Percentiles rank a stretch among this genome's conserved stretches.
Conservation (phyloP, 2,113 vertebrate species). For the Antechinus flavipes region DNA sequence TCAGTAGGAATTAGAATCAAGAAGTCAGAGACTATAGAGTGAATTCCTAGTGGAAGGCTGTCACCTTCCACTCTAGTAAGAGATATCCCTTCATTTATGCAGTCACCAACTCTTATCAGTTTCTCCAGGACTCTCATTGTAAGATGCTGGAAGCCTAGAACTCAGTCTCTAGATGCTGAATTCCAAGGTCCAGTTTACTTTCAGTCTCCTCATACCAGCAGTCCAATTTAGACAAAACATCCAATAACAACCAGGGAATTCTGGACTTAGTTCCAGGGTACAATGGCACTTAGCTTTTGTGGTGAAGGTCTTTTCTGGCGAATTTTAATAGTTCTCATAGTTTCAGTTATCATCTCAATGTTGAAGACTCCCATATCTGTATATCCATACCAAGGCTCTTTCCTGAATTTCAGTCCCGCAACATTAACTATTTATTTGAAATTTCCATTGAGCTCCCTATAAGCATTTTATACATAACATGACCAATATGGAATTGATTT, state of each 20-base stretch:
- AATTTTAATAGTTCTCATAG: too few relatives aligned
- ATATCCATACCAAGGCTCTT: too few relatives aligned
- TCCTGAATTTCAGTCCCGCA: too few relatives aligned
- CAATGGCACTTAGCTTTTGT: too few relatives aligned
- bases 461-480: too few relatives aligned
- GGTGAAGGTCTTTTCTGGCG: too few relatives aligned
- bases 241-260: background rate
- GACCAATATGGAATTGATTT: too few relatives aligned
- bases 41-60: background rate
- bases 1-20: background rate
- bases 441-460: too few relatives aligned
- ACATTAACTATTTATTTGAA: too few relatives aligned
- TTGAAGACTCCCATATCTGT: too few relatives aligned
- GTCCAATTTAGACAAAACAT: background rate
- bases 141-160: background rate
- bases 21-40: background rate
- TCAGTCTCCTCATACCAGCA: background rate
- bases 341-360: too few relatives aligned
- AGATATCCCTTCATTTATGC: background rate
- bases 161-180: background rate
- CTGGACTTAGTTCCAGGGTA: background rate
- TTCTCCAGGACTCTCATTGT: background rate
- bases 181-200: background rate
- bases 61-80: background rate
- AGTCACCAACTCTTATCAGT: background rate